Evolutionary conservation across 1,140 invertebrate genomes (phyloP).

Genomic region (Drosophila athabasca): DNA sequence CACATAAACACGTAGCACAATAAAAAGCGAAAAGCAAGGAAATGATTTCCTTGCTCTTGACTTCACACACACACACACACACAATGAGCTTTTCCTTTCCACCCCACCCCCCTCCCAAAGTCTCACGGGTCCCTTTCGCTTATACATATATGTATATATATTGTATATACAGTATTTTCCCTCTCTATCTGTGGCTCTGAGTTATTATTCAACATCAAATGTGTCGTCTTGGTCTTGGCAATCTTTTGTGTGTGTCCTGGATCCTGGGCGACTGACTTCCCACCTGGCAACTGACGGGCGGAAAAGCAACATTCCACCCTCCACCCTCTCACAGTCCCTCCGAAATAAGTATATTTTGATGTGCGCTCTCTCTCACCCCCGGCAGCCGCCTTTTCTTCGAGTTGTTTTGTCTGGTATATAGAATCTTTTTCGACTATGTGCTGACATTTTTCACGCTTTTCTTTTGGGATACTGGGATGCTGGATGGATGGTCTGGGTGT

Average conservation of each 20-base stretch:
- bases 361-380: conserved; percentile 31
- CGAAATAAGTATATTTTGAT: conserved; percentile 63
- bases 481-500: not conserved
- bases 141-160: not conserved
- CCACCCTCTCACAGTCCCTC: conserved; percentile 10
- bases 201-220: conserved; percentile 80
- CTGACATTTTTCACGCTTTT: conserved; percentile 48
- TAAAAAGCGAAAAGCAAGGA: conserved; percentile 69
- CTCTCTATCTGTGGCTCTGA: conserved; percentile 28
- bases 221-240: conserved; percentile 43
- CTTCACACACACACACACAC: conserved; percentile 29
- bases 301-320: conserved; percentile 29
- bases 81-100: conserved; percentile 25
- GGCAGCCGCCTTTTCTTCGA: conserved; percentile 28
- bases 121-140: not conserved
- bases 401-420: conserved; percentile 8
- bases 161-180: conserved; percentile 7
- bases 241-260: conserved; percentile 11
- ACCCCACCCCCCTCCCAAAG: not conserved
- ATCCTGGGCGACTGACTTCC: conserved; percentile 23
- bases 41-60: conserved; percentile 76
- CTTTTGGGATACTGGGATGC: conserved; percentile 21
- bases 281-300: conserved; percentile 36
- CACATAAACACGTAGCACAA: conserved; percentile 59
- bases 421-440: conserved; percentile 15